phyloP scores from a whole-genome alignment of 2,113 vertebrate species.

The Melanocharis versteri region DNA sequence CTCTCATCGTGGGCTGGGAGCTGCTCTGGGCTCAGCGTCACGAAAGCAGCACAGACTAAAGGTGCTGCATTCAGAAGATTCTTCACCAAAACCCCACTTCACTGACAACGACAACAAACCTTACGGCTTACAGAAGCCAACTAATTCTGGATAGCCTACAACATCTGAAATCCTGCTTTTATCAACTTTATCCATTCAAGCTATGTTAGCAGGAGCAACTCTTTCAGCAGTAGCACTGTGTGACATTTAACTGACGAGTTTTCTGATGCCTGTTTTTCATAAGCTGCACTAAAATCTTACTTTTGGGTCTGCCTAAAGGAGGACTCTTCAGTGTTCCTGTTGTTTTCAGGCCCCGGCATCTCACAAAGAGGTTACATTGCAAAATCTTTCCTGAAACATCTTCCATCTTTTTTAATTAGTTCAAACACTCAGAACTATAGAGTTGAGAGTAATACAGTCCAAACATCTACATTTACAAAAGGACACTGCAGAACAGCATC shows the following conservation, averaged over 20 bases:
- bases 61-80: rapidly evolving
- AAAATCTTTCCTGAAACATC: not conserved
- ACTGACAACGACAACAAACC: not conserved
- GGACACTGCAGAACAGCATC: not conserved
- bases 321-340: not conserved
- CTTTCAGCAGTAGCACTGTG: not conserved
- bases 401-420: not conserved
- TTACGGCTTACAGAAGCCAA: not conserved
- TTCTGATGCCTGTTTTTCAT: not conserved
- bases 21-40: not conserved
- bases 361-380: not conserved
- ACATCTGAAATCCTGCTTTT: not conserved
- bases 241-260: not conserved
- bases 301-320: not conserved
- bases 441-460: not conserved
- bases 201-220: not conserved
- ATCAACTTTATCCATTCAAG: not conserved
- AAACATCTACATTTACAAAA: not conserved
- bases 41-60: rapidly evolving
- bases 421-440: not conserved
- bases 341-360: not conserved
- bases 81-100: not conserved
- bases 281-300: not conserved
- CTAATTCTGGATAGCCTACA: not conserved
- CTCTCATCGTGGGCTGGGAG: rapidly evolving